Percentiles rank a stretch among this genome's conserved stretches.
Evolutionary conservation across 2,888 invertebrate genomes (phyloP).

Genomic region (Spatulosminthurus flaviceps): DNA sequence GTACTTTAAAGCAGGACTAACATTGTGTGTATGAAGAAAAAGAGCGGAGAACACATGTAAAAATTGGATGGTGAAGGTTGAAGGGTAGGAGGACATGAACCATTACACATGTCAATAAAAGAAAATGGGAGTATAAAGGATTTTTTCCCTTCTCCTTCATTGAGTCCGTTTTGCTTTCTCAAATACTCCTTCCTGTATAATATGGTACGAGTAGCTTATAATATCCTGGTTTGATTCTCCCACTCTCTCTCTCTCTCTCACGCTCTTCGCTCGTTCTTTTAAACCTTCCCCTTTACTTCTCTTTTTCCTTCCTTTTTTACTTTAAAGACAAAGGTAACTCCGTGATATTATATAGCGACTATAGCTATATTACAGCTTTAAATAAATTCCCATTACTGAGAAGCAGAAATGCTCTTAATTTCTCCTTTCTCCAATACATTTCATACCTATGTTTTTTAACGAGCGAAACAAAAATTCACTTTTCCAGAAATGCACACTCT

Average conservation of each 20-base stretch:
- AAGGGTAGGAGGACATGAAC: conserved; percentile 48
- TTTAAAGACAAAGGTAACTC: too few species aligned
- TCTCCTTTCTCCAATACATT: too few species aligned
- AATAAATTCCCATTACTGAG: too few species aligned
- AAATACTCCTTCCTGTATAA: neutral
- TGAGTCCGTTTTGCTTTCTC: conserved; percentile 30
- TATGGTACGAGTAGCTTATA: neutral
- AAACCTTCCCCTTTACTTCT: neutral
- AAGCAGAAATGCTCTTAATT: too few species aligned
- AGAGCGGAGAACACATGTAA: neutral
- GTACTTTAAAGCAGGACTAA: neutral
- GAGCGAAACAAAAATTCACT: too few species aligned
- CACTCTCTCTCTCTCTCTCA: neutral
- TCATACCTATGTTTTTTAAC: too few species aligned
- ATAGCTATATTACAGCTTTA: too few species aligned
- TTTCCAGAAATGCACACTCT: too few species aligned
- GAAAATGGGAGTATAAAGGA: conserved; percentile 30
- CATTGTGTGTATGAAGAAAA: conserved; percentile 5
- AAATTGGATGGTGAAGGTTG: conserved; percentile 35
- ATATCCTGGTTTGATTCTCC: neutral
- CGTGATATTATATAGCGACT: too few species aligned
- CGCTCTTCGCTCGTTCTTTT: too few species aligned
- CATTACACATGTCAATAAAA: conserved; percentile 55
- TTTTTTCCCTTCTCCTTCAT: conserved; percentile 41
- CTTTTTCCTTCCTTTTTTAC: too few species aligned